A percentile compares a stretch with the other conserved stretches of the same genome.
Conservation (phyloP, 1,140 invertebrate genomes). For the Zaprionus camerounensis region DNA sequence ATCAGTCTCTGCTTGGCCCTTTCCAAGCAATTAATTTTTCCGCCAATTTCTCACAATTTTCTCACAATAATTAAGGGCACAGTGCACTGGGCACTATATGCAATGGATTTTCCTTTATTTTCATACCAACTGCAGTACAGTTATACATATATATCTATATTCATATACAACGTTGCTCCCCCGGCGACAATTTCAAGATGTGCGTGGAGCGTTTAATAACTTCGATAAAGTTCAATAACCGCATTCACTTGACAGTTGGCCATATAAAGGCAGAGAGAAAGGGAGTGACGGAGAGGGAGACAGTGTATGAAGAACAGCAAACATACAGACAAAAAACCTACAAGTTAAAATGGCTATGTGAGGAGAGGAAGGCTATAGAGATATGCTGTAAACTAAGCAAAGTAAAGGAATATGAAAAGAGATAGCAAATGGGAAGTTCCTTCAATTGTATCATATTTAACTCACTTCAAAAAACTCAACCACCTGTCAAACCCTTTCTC, state of each 20-base stretch:
- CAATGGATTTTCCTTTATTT: conserved; percentile 1
- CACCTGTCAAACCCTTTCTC: background rate
- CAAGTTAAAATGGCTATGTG: background rate
- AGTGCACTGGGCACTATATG: background rate
- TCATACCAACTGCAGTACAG: conserved; percentile 3
- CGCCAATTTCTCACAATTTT: conserved; percentile 5
- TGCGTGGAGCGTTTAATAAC: conserved; percentile 51
- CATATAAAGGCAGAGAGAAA: conserved; percentile 45
- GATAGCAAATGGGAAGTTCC: background rate
- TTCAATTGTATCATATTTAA: background rate
- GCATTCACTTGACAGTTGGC: conserved; percentile 46
- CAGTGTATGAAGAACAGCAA: conserved; percentile 11
- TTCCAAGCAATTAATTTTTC: conserved; percentile 5
- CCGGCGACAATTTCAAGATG: conserved; percentile 46
- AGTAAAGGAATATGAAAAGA: background rate
- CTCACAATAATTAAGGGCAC: conserved; percentile 25
- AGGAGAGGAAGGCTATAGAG: background rate
- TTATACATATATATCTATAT: conserved; percentile 4
- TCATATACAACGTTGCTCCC: conserved; percentile 16
- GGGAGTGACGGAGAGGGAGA: conserved; percentile 3
- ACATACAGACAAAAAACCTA: conserved; percentile 5
- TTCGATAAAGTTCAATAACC: conserved; percentile 70
- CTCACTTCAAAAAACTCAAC: background rate
- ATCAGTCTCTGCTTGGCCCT: background rate
- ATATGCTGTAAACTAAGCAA: conserved; percentile 6